Evolutionary conservation across 2,888 invertebrate genomes (phyloP).

Genomic region (Agonopterix subpropinquella): DNA sequence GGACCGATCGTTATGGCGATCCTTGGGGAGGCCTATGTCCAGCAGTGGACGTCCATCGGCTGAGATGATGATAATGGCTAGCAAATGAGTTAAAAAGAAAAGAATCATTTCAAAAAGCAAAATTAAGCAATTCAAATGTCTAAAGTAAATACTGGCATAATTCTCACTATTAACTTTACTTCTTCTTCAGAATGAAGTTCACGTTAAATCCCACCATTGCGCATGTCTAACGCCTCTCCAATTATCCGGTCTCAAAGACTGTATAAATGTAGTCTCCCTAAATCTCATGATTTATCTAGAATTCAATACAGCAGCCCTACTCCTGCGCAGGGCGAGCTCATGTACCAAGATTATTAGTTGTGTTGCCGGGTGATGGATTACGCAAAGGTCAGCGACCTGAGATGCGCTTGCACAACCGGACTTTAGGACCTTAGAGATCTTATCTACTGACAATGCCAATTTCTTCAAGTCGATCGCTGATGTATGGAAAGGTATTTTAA

Average conservation of each 20-base stretch:
- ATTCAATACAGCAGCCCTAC: too few species aligned
- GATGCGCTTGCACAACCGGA: slow-evolving; percentile 8
- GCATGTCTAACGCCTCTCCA: neutral
- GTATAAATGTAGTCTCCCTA: too few species aligned
- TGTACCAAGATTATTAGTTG: slow-evolving; percentile 1
- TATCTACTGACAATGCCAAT: neutral
- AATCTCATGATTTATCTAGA: too few species aligned
- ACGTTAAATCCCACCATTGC: neutral
- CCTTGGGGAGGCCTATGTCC: too few species aligned
- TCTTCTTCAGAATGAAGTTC: neutral
- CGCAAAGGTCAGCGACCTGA: slow-evolving; percentile 6
- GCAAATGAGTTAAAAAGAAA: too few species aligned
- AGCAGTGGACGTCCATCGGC: too few species aligned
- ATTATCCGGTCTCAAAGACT: too few species aligned
- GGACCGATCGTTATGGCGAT: too few species aligned
- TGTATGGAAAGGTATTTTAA: neutral
- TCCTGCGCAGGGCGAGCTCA: neutral
- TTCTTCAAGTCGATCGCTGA: slow-evolving; percentile 1
- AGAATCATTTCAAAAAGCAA: too few species aligned
- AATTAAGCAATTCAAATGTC: too few species aligned
- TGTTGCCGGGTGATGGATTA: slow-evolving; percentile 8
- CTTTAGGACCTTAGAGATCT: neutral
- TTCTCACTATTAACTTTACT: neutral
- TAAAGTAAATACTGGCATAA: too few species aligned
- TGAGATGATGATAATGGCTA: too few species aligned